phyloP scores from a whole-genome alignment of 2,888 invertebrate genomes.

The Torymus tubicola region DNA sequence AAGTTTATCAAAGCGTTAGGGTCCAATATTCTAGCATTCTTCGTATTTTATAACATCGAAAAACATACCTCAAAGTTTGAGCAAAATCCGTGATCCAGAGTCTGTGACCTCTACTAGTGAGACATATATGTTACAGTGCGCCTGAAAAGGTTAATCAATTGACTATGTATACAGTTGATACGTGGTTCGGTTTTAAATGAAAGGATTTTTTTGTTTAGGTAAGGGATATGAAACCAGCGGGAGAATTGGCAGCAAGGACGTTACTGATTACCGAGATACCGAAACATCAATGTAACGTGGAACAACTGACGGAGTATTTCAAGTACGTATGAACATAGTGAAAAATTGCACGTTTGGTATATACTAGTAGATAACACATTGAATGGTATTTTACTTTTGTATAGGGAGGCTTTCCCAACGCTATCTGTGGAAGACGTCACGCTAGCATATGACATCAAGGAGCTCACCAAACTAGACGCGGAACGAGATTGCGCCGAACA shows the following conservation, averaged over 20 bases:
- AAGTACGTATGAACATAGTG: constrained; percentile 71
- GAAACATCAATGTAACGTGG: constrained; percentile 84
- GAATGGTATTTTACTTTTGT: constrained; percentile 64
- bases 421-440: constrained; percentile 90
- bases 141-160: too few relatives aligned
- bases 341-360: too few relatives aligned
- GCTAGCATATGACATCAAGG: constrained; percentile 91
- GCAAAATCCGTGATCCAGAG: too few relatives aligned
- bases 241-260: constrained; percentile 86
- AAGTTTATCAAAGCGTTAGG: too few relatives aligned
- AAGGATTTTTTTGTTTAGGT: constrained; percentile 62
- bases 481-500: constrained; percentile 86
- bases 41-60: too few relatives aligned
- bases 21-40: too few relatives aligned
- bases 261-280: constrained; percentile 94
- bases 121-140: too few relatives aligned
- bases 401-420: constrained; percentile 91
- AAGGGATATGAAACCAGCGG: constrained; percentile 80
- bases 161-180: too few relatives aligned
- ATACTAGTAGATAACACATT: too few relatives aligned
- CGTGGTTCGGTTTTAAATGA: too few relatives aligned
- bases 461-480: constrained; percentile 85
- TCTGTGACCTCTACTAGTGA: too few relatives aligned
- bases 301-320: constrained; percentile 79
- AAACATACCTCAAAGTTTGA: too few relatives aligned